phyloP scores from a whole-genome alignment of 2,797 vertebrate genomes.

The Petrocephalus sullivani region DNA sequence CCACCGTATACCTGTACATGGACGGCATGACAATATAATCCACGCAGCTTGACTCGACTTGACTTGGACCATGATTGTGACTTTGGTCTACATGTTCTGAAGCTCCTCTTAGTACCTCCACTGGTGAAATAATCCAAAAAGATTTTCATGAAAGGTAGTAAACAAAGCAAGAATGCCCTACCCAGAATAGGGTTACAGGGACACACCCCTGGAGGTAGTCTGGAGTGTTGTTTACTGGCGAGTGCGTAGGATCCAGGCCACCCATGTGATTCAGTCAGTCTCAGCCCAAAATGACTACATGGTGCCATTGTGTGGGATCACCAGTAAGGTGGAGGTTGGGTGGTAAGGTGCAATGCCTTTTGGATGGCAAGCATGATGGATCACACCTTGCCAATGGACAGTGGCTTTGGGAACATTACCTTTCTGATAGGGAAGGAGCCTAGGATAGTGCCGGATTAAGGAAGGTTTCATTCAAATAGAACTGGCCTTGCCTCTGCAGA shows the following conservation, averaged over 20 bases:
- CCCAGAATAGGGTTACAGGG: not conserved
- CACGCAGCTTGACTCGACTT: not conserved
- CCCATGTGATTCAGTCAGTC: not conserved
- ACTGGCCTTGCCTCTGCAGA: not conserved
- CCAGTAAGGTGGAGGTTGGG: not conserved
- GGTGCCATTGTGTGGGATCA: not conserved
- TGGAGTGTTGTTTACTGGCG: not conserved
- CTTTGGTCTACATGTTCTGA: not conserved
- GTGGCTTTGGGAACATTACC: not conserved
- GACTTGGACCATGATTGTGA: not conserved
- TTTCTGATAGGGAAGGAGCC: not conserved
- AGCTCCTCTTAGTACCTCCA: not conserved
- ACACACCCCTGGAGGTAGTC: not conserved
- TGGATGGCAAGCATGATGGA: not conserved
- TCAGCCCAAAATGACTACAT: not conserved
- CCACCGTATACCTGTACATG: not conserved
- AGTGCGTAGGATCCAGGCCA: not conserved
- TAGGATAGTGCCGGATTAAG: not conserved
- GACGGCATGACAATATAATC: not conserved
- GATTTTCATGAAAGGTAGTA: not conserved
- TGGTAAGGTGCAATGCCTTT: not conserved
- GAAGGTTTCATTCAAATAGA: not conserved
- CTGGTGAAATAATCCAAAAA: not conserved
- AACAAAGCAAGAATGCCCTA: not conserved
- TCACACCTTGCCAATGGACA: not conserved